Base-by-base conservation (phyloP, 2,113 vertebrate species). In the Myiopsitta monachus region DNA sequence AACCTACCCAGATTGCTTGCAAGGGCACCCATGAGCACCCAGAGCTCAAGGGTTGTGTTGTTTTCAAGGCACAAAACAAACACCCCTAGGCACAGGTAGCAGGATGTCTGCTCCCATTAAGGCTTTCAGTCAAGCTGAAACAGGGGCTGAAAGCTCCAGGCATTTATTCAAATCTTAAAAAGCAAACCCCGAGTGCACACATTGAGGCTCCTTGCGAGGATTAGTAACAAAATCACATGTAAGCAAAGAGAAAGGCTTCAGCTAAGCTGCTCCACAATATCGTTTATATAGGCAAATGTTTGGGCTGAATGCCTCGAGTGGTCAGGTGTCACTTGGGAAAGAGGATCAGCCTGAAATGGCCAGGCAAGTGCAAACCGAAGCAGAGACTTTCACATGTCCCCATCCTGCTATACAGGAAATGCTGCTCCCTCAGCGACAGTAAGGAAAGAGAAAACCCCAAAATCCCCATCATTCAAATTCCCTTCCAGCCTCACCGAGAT, bases 11-110 rank as follows among this genome's bases (percentile, higher is more conserved):
- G 55, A 55, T 38, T 5, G 0, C 59, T 22, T 80, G 30, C 39
- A 39, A 38, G 47, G 57, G 70, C 86, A 87, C 44, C 90, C 33
- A 1, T 1, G n/a, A 86, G 92, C 80, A 90, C 11, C 17, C 1
- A 10, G 21, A 80, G 88, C 94, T 79, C 30, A 70, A 92, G 78
- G 81, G 89, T 73, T 14, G 46, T 57, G 9, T 93, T 91, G 90
- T 78, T 91, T 75, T 70, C 52, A 52, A 77, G 83, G 76, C 79
- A 84, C 83, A 97, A 55, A 96, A 83, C 59, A 98, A 97, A 97
- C 10, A 98, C 36, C 97, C 46, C 5, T 18, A 14, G 93, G 96
- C 81, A 81, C 84, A 83, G 87, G 91, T 11, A 95, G 93, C 91
- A 97, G 97, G 96, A 95, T 97, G 91, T 94, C 92, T 97, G 77